A percentile compares a stretch with the other conserved stretches of the same genome.
These are phyloP conservation scores for Lophius piscatorius DNA, from an alignment of 2,113 vertebrate genomes.

Conservation along the genomic window DNA sequence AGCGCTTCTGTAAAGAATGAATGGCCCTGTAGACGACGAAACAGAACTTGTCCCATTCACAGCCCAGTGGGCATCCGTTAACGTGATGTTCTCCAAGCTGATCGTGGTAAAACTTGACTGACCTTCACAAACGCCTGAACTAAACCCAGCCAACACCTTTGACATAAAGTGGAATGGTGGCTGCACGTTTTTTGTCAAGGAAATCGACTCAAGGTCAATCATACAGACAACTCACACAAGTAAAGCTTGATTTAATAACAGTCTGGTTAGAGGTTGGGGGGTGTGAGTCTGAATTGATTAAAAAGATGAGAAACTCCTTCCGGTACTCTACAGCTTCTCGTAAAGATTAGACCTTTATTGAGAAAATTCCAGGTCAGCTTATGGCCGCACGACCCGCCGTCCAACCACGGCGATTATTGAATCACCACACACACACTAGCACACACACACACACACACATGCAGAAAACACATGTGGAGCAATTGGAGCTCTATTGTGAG, in stretches of 20 bases:
- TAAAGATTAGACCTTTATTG: conserved; percentile 84
- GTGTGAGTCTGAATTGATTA: conserved; percentile 15
- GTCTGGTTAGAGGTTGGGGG: not conserved
- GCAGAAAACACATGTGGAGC: conserved; percentile 43
- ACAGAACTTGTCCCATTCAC: no score
- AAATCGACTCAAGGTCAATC: no score
- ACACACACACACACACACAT: conserved; percentile 41
- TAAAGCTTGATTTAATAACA: no score
- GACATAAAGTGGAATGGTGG: not conserved
- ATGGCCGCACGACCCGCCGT: conserved; percentile 68
- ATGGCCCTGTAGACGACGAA: no score
- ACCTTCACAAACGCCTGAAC: no score
- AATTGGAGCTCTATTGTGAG: conserved; percentile 67
- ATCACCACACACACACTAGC: conserved; percentile 48
- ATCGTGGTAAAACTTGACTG: not conserved
- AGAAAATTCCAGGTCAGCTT: conserved; percentile 86
- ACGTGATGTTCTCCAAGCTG: no score
- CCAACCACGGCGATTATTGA: conserved; percentile 73
- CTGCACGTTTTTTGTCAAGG: no score
- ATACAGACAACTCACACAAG: no score
- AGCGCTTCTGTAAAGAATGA: no score
- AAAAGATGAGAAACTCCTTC: conserved; percentile 27
- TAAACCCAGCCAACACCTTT: not conserved
- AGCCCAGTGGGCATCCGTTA: no score
- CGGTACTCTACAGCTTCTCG: conserved; percentile 69